These are phyloP conservation scores for Spondyliosoma cantharus DNA, from an alignment of 2,797 vertebrate species.

Conservation along the genomic window DNA sequence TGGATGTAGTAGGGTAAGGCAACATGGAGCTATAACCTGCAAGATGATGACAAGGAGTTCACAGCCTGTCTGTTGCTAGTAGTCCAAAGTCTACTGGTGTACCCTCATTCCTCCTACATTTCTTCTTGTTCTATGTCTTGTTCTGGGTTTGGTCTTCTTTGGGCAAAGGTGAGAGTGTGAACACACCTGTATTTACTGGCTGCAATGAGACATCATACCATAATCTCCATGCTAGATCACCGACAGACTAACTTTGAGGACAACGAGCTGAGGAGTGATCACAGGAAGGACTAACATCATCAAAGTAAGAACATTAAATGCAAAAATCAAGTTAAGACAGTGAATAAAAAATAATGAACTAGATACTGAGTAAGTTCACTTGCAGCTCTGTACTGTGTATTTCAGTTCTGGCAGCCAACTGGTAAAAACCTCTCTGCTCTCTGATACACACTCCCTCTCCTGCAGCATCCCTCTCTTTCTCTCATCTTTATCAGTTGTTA, in stretches of 20 bases:
- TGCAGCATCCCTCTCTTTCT: constrained; percentile 41
- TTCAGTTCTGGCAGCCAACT: constrained; percentile 15
- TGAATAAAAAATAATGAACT: constrained; percentile 32
- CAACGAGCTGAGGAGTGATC: neutral
- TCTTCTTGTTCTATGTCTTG: no score
- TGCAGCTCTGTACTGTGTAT: neutral
- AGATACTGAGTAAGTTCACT: constrained; percentile 24
- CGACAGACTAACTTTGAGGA: neutral
- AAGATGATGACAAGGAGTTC: neutral
- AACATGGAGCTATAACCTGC: neutral
- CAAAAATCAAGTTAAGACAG: constrained; percentile 7
- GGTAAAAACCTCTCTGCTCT: constrained; percentile 30
- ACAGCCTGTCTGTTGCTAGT: no score
- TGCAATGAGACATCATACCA: neutral
- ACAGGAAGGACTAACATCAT: neutral
- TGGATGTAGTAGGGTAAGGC: no score
- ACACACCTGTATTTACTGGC: no score
- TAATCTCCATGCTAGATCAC: neutral
- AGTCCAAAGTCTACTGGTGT: no score
- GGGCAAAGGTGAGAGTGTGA: neutral
- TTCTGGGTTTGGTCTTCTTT: no score
- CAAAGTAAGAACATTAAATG: neutral
- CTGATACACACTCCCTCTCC: constrained; percentile 10
- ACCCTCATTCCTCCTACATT: no score
- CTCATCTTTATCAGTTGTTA: constrained; percentile 66